Evolutionary conservation across 2,797 vertebrate genomes (phyloP).

Genomic region (Oreonectes daqikongensis): DNA sequence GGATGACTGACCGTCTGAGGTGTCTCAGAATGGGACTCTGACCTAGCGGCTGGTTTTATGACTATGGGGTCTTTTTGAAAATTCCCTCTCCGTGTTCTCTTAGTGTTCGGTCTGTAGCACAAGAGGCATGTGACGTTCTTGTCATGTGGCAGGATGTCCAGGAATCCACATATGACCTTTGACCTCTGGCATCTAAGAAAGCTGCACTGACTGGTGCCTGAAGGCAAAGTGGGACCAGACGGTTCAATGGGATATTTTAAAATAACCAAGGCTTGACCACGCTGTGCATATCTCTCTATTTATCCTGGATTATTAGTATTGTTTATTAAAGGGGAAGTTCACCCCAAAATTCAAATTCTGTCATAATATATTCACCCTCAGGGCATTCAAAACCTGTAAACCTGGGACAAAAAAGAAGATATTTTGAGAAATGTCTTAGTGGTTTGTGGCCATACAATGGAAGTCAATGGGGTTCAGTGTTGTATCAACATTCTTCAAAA

Average conservation of each 20-base stretch:
- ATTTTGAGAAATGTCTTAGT: too few species aligned
- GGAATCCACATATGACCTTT: slow-evolving; percentile 84
- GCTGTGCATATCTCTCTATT: neutral
- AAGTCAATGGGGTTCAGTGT: too few species aligned
- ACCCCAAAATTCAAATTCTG: too few species aligned
- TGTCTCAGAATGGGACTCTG: slow-evolving; percentile 42
- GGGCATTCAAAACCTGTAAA: too few species aligned
- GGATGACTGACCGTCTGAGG: slow-evolving; percentile 29
- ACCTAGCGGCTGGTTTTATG: slow-evolving; percentile 87
- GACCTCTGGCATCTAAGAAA: slow-evolving; percentile 75
- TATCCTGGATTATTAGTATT: too few species aligned
- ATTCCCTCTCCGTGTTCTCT: slow-evolving; percentile 1
- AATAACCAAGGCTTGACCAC: neutral
- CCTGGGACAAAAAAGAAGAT: too few species aligned
- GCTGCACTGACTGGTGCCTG: slow-evolving; percentile 66
- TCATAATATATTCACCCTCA: too few species aligned
- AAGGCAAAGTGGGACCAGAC: slow-evolving; percentile 62
- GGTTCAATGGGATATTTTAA: neutral
- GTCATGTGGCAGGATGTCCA: slow-evolving; percentile 80
- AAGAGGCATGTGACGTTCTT: slow-evolving; percentile 64
- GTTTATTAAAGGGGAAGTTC: too few species aligned
- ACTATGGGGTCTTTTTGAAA: slow-evolving; percentile 61
- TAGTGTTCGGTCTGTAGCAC: neutral
- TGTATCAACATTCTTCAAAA: too few species aligned
- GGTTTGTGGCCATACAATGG: too few species aligned